Conservation (phyloP, 2,113 vertebrate species). For the Thunnus thynnus region DNA sequence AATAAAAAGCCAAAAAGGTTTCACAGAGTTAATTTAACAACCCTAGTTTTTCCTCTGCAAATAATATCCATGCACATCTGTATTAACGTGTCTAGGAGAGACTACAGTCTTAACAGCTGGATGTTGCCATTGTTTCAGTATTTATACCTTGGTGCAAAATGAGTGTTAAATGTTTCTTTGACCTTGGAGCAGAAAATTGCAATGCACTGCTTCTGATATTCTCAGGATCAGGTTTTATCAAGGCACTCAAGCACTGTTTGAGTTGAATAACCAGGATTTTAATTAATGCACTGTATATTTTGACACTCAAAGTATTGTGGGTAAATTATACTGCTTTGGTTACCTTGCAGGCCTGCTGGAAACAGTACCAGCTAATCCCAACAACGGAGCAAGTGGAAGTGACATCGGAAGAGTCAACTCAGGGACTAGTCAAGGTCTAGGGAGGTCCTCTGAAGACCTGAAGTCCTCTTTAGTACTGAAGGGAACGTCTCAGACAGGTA, state of each 20-base stretch:
- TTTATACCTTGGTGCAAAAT: background rate
- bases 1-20: too few relatives aligned
- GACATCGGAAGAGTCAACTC: slow-evolving; percentile 84
- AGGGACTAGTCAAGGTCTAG: slow-evolving; percentile 38
- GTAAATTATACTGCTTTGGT: slow-evolving; percentile 5
- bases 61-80: background rate
- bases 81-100: background rate
- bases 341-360: slow-evolving; percentile 89
- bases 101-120: background rate
- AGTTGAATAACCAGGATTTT: background rate
- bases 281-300: background rate
- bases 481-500: slow-evolving; percentile 77
- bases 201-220: background rate
- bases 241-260: background rate
- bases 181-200: background rate
- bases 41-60: background rate
- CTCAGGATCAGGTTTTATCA: background rate
- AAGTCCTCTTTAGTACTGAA: slow-evolving; percentile 60
- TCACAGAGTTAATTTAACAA: background rate
- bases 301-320: background rate
- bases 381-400: slow-evolving; percentile 54
- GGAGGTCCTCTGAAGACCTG: slow-evolving; percentile 81
- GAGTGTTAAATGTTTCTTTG: background rate
- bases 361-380: slow-evolving; percentile 90
- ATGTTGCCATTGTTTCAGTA: background rate